Evolutionary conservation across 2,888 invertebrate species (phyloP).

Genomic region (Schizaphis graminum): DNA sequence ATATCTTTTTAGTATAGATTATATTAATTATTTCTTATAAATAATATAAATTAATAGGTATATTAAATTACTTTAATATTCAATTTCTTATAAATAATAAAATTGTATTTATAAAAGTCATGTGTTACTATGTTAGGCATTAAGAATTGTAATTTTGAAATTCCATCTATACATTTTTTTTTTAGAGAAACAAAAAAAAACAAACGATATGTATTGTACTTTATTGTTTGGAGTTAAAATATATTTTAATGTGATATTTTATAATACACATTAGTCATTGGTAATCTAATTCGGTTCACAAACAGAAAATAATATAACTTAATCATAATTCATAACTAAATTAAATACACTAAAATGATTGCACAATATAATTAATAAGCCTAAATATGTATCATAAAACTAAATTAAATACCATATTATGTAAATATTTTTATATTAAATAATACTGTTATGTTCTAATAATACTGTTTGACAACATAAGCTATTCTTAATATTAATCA

Average conservation of each 20-base stretch:
- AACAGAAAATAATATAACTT: conserved; percentile 1
- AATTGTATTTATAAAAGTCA: neutral
- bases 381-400: conserved; percentile 25
- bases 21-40: neutral
- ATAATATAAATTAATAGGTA: neutral
- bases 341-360: conserved; percentile 39
- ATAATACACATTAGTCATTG: neutral
- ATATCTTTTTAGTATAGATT: no score
- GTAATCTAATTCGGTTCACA: conserved; percentile 1
- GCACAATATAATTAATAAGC: conserved; percentile 48
- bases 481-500: neutral
- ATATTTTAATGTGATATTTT: neutral
- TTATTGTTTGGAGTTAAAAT: neutral
- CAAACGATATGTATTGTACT: neutral
- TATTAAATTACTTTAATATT: no score
- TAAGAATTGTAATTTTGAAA: neutral
- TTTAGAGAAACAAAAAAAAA: neutral
- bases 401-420: conserved; percentile 5
- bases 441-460: conserved; percentile 60
- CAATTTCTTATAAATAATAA: neutral
- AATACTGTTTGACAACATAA: conserved; percentile 37
- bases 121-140: neutral
- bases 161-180: neutral
- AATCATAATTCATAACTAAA: neutral
- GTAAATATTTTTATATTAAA: conserved; percentile 7